A percentile compares a stretch with the other conserved stretches of the same genome.
These are phyloP conservation scores for Actinopyga echinites DNA, from an alignment of 53 echinoderm and acorn worm species.

Conservation along the genomic window DNA sequence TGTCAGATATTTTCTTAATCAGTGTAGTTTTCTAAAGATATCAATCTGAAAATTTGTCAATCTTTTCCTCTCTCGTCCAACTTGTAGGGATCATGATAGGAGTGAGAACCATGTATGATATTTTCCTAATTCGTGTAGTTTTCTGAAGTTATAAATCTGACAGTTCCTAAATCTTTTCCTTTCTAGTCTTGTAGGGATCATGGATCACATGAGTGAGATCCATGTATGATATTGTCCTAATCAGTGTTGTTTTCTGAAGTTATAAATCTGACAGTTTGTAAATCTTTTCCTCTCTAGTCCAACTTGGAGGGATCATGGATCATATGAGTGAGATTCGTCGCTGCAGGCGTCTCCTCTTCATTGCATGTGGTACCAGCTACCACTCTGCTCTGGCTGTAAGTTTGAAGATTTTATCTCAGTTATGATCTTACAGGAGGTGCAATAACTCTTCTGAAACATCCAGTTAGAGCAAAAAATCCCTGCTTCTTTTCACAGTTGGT, in stretches of 20 bases:
- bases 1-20: too few relatives aligned
- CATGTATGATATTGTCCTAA: too few relatives aligned
- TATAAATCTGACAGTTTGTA: too few relatives aligned
- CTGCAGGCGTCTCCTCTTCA: conserved; percentile 86
- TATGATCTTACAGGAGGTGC: too few relatives aligned
- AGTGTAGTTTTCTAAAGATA: too few relatives aligned
- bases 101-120: too few relatives aligned
- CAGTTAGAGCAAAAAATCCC: neutral
- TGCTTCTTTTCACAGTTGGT: neutral
- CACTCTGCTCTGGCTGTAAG: conserved; percentile 94
- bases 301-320: conserved; percentile 81
- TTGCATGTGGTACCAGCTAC: conserved; percentile 97
- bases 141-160: too few relatives aligned
- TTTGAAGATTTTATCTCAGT: neutral
- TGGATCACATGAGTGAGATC: conserved; percentile 80
- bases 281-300: conserved; percentile 53
- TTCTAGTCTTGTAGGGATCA: conserved; percentile 84
- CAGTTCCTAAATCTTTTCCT: neutral
- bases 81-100: conserved; percentile 81
- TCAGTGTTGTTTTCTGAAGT: too few relatives aligned
- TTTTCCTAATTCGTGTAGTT: too few relatives aligned
- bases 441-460: neutral
- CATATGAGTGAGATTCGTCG: conserved; percentile 81
- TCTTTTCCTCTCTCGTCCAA: conserved; percentile 59
- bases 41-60: too few relatives aligned